phyloP scores from a whole-genome alignment of 2,888 invertebrate genomes.

The Nymphalis urticae region DNA sequence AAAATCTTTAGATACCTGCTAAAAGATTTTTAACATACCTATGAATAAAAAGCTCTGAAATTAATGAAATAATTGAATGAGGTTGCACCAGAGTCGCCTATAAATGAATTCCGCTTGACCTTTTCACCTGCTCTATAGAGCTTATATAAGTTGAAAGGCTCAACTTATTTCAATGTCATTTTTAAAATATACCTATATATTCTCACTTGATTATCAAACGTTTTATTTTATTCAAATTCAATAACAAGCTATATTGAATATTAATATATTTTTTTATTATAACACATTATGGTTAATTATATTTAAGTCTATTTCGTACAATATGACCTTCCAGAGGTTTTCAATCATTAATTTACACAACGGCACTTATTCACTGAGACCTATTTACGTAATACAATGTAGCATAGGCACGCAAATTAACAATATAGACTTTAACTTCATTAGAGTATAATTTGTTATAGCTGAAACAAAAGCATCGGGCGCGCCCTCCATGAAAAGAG shows the following conservation, averaged over 20 bases:
- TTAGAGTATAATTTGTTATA: constrained; percentile 42
- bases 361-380: not conserved
- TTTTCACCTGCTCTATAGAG: constrained; percentile 12
- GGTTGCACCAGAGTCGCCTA: not conserved
- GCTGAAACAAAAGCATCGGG: constrained; percentile 57
- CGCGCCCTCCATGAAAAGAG: constrained; percentile 65
- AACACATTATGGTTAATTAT: too few relatives aligned
- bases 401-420: constrained; percentile 17
- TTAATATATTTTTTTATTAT: too few relatives aligned
- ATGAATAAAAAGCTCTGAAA: not conserved
- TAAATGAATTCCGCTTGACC: constrained; percentile 12
- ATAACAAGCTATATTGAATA: too few relatives aligned
- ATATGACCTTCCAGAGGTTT: too few relatives aligned
- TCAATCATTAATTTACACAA: not conserved
- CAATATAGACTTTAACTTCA: constrained; percentile 17
- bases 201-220: not conserved
- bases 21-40: not conserved
- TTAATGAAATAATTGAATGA: constrained; percentile 1
- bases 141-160: not conserved
- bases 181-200: not conserved
- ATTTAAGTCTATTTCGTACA: too few relatives aligned
- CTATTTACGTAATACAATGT: not conserved
- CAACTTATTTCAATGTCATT: constrained; percentile 6
- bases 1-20: not conserved
- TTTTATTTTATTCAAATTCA: not conserved